These are phyloP conservation scores for Cranoglanis bouderius DNA, from an alignment of 2,113 vertebrate species.

Conservation along the genomic window DNA sequence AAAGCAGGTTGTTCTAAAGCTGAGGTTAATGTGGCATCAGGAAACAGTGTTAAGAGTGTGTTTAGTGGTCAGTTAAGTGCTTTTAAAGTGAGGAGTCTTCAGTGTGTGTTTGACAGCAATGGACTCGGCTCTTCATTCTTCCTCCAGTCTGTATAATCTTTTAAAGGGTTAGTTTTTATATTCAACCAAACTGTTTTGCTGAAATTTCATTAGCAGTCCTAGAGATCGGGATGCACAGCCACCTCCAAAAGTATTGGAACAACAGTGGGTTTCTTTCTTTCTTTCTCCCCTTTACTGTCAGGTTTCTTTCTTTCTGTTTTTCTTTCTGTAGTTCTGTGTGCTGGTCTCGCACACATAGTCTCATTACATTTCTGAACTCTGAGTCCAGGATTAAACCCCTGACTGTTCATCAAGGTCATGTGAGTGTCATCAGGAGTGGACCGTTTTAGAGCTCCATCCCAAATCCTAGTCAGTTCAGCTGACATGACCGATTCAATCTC, in stretches of 20 bases:
- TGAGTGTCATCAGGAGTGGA: not conserved
- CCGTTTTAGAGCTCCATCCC: not conserved
- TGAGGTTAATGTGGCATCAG: not conserved
- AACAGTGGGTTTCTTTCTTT: not conserved
- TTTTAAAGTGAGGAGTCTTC: too few species aligned
- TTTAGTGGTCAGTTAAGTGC: not conserved
- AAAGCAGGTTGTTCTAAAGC: not conserved
- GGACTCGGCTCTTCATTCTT: not conserved
- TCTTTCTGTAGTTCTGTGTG: not conserved
- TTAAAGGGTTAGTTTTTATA: too few species aligned
- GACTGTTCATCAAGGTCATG: not conserved
- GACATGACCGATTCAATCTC: not conserved
- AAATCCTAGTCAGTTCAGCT: not conserved
- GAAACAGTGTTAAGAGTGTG: not conserved
- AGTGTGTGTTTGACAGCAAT: not conserved
- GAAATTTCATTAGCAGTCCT: too few species aligned
- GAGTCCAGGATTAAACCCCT: not conserved
- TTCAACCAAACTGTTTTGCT: too few species aligned
- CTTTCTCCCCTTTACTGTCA: not conserved
- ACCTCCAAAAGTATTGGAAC: not conserved
- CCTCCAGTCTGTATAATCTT: not conserved
- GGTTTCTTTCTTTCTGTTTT: not conserved
- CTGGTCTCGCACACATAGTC: not conserved
- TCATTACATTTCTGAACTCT: not conserved
- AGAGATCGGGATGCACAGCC: not conserved